Conservation (phyloP, 2,888 invertebrate species). For the Drosophila pseudotakahashii region DNA sequence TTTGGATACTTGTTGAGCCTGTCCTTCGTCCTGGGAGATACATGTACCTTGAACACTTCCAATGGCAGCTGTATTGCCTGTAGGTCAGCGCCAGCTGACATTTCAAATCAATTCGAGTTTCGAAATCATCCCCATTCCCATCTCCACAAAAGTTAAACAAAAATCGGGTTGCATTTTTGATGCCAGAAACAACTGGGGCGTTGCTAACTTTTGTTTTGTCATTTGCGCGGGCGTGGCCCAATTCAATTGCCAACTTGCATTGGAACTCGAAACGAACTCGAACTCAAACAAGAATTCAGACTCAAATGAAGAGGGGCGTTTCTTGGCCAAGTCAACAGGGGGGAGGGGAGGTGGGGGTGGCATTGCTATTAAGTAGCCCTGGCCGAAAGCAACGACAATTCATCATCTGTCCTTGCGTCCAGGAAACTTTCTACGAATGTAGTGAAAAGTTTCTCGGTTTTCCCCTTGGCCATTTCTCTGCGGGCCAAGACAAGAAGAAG, state of each 20-base stretch:
- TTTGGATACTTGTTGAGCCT: conserved; percentile 69
- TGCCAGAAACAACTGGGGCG: conserved; percentile 61
- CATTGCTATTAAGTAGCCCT: conserved; percentile 56
- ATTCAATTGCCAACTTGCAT: conserved; percentile 73
- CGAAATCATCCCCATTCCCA: background rate
- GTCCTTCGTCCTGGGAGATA: conserved; percentile 59
- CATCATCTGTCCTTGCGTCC: conserved; percentile 40
- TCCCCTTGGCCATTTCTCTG: conserved; percentile 43
- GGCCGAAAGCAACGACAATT: conserved; percentile 45
- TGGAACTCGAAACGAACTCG: conserved; percentile 39
- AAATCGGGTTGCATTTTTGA: conserved; percentile 54
- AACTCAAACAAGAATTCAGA: conserved; percentile 55
- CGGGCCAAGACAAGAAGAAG: conserved; percentile 54
- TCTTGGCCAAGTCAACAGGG: conserved; percentile 55
- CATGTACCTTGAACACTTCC: conserved; percentile 58
- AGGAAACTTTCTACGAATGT: conserved; percentile 48
- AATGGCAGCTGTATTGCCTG: conserved; percentile 41
- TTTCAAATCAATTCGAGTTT: conserved; percentile 53
- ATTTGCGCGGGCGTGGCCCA: conserved; percentile 61
- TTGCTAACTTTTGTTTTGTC: conserved; percentile 38
- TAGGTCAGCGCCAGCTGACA: conserved; percentile 54
- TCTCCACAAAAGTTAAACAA: conserved; percentile 50
- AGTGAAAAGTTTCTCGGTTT: conserved; percentile 61
- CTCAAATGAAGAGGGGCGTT: conserved; percentile 12
- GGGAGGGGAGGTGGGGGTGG: conserved; percentile 8